Evolutionary conservation across 2,888 invertebrate species (phyloP), one percentile per base, ranked within the genome.

Genomic region (Limnephilus auricula): DNA sequence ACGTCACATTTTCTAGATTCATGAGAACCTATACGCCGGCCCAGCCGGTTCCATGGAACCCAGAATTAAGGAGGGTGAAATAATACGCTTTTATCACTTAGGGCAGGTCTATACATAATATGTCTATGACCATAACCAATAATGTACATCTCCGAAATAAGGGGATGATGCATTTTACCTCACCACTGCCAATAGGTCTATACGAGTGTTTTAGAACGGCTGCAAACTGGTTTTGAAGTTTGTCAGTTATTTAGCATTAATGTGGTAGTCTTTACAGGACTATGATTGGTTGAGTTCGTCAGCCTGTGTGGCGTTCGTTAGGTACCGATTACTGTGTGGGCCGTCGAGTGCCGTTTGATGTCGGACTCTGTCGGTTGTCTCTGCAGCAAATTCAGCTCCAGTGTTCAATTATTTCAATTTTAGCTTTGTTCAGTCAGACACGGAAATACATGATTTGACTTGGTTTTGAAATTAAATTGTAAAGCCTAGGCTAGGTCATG

Each of bases 161-260:
- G 65, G 18, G 65, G 65, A 18, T 65, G 65, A 65, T 18, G 25
- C 65, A 18, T 65, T 25, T 65, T 65, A 65, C 6, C 15, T 50
- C 50, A 9, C 65, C 6, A 25, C 65, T 65, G 65, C 65, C 65
- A 1, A 13, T 18, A 65, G 12, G 40, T 12, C 40, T 40, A 40
- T 40, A 45, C 45, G 13, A 18, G 9, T 9, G 65, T 25, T 65
- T 65, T 65, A 65, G n/a, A 65, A 65, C 5, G n/a, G n/a, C 3
- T 82, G 18, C 82, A 34, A 82, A 82, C 34, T 82, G 25, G 82
- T 18, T 82, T 82, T 82, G 25, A 82, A 82, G 34, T 32, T n/a
- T 37, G 82, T 82, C 82, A 82, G 34, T 82, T 82, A 32, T 32
- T 82, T 37, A 82, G 80, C 32, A 25, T 32, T 82, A 82, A 82